Evolutionary conservation across 2,113 vertebrate genomes (phyloP), one percentile per base, ranked within the genome.

Genomic region (Rhombomys opimus): DNA sequence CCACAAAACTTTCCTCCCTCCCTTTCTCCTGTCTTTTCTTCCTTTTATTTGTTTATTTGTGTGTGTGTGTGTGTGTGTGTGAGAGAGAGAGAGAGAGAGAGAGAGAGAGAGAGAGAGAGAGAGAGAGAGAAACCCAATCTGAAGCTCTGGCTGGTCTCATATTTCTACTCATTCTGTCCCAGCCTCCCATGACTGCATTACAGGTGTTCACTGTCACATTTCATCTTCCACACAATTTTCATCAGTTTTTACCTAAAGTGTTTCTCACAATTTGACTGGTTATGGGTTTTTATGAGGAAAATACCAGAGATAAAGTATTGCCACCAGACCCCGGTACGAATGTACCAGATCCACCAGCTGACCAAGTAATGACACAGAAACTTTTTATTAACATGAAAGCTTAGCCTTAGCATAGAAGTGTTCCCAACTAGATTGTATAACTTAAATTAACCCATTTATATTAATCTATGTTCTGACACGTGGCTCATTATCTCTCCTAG

Each of bases 241-340:
- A 35, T n/a, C 57, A 46, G n/a, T 77, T 67, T 72, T 91, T 84
- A 32, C 0, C 80, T 27, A 22, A 6, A 67, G 13, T 50, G 87
- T 91, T 89, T 52, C 63, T 94, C 11, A 35, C 38, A 13, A 63
- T 77, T 85, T 35, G 41, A 46, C 11, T 91, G 50, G 32, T 18
- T 93, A 76, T 82, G 15, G 23, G 65, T 65, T 92, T 92, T 92
- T 59, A 70, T 73, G 13, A 89, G 14, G 59, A 90, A 92, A 50
- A 87, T n/a, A 15, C 25, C 32, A 41, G n/a, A 81, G 57, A n/a
- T 65, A 38, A 61, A 82, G 15, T 46, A 68, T 41, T 54, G 7
- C n/a, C 38, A 61, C 59, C n/a, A 41, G 23, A 59, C 30, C 81
- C 25, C 17, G 57, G 59, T 41, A 63, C 3, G 12, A 12, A 41